phyloP scores from a whole-genome alignment of 2,888 invertebrate genomes.

The Exephanes ischioxanthus region DNA sequence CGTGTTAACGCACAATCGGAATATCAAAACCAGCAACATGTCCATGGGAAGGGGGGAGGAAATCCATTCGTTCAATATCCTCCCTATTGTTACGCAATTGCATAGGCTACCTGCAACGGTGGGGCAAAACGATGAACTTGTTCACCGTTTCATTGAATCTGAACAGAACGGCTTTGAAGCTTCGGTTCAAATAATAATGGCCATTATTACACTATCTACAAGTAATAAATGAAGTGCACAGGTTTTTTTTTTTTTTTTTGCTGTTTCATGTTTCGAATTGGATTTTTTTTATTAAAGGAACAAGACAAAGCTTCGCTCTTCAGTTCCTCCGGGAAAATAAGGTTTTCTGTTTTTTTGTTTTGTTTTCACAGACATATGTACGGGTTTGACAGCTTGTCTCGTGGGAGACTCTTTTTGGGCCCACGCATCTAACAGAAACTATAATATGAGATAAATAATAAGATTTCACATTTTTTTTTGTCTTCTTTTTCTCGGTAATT shows the following conservation, averaged over 20 bases:
- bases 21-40: constrained; percentile 54
- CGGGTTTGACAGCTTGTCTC: constrained; percentile 24
- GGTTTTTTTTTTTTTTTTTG: constrained; percentile 22
- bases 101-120: not conserved
- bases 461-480: constrained; percentile 6
- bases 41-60: constrained; percentile 40
- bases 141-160: constrained; percentile 38
- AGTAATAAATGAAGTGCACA: constrained; percentile 57
- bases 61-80: constrained; percentile 50
- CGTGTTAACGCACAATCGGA: constrained; percentile 36
- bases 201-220: not conserved
- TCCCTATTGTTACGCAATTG: constrained; percentile 55
- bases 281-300: constrained; percentile 53
- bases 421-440: constrained; percentile 47
- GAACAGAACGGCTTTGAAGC: constrained; percentile 22
- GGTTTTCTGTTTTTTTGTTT: constrained; percentile 20
- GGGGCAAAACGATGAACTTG: not conserved
- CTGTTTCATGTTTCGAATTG: constrained; percentile 61
- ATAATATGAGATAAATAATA: constrained; percentile 44
- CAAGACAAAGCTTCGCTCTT: constrained; percentile 44
- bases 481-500: constrained; percentile 27
- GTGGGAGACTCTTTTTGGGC: not conserved
- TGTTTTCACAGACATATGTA: constrained; percentile 44
- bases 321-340: constrained; percentile 31
- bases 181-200: not conserved